Percentiles rank a stretch among this genome's conserved stretches.
Conservation (phyloP, 2,113 vertebrate species). For the Strix aluco region DNA sequence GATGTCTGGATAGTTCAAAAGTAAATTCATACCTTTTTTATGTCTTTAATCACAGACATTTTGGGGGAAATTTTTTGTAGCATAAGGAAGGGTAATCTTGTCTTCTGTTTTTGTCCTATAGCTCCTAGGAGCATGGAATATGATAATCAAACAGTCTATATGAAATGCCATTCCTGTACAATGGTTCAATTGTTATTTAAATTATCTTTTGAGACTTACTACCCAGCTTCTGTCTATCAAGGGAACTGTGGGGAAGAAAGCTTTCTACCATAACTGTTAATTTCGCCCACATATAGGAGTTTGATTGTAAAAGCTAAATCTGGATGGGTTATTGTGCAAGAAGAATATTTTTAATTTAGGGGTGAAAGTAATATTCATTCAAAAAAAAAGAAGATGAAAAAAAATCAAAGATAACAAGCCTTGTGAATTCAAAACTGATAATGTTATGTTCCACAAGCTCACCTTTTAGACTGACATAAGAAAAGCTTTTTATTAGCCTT, state of each 20-base stretch:
- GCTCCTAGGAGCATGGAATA: background rate
- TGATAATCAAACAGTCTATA: constrained; percentile 1
- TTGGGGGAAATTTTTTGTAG: background rate
- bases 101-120: constrained; percentile 13
- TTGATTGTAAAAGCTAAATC: background rate
- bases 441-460: background rate
- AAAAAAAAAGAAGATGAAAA: background rate
- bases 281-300: background rate
- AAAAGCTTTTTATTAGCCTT: constrained; percentile 28
- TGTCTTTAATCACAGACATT: background rate
- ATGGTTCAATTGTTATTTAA: constrained; percentile 54
- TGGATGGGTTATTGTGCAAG: background rate
- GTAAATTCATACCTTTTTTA: background rate
- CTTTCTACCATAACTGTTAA: background rate
- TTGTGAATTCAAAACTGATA: background rate
- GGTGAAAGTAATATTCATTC: background rate
- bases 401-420: background rate
- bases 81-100: background rate
- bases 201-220: constrained; percentile 25
- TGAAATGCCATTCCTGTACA: constrained; percentile 14
- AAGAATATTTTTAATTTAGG: constrained; percentile 2
- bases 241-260: background rate
- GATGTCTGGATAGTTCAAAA: background rate
- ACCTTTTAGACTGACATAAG: background rate
- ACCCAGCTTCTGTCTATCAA: background rate